These are phyloP conservation scores for Addax nasomaculatus DNA, from an alignment of 2,113 vertebrate species.

Conservation along the genomic window DNA sequence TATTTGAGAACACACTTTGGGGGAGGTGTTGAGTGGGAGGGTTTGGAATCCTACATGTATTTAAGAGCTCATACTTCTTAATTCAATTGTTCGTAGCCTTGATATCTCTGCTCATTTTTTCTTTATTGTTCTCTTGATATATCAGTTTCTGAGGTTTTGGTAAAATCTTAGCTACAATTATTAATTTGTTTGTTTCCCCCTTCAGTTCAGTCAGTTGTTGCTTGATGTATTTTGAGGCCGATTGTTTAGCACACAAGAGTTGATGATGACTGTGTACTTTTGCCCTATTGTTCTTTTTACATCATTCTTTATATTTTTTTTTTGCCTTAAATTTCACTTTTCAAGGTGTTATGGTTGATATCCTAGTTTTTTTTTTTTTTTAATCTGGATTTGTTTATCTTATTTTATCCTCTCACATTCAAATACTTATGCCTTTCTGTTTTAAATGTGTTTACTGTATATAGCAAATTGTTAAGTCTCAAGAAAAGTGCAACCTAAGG, in stretches of 20 bases:
- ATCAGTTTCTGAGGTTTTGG: not conserved
- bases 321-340: not conserved
- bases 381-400: not conserved
- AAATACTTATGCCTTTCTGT: not conserved
- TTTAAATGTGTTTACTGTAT: not conserved
- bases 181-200: not conserved
- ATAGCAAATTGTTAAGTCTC: not conserved
- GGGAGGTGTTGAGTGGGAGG: not conserved
- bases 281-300: not conserved
- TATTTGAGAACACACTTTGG: not conserved
- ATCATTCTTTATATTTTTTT: not conserved
- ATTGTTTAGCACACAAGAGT: not conserved
- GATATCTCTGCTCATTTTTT: not conserved
- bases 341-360: not conserved
- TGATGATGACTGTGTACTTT: not conserved
- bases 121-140: not conserved
- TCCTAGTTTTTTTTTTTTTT: not conserved
- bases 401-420: not conserved
- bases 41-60: not conserved
- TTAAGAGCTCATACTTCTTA: not conserved
- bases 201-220: not conserved
- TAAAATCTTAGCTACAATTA: not conserved
- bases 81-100: not conserved
- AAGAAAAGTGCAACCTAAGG: not conserved
- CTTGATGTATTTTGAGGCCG: not conserved